phyloP scores from a whole-genome alignment of 2,797 vertebrate species.

The Ataeniobius toweri region DNA sequence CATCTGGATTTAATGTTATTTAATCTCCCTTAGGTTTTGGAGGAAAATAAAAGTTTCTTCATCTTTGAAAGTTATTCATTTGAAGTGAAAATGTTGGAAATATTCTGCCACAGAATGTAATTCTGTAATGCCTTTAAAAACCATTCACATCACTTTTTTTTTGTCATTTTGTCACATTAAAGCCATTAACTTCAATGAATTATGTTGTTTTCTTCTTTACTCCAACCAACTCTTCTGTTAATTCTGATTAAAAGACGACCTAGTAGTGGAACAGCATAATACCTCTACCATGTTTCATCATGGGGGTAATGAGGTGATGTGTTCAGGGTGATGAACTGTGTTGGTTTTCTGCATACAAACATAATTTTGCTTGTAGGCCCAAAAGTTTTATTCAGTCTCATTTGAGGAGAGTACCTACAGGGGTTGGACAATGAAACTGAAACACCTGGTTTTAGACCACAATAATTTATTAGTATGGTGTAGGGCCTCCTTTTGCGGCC shows the following conservation, averaged over 20 bases:
- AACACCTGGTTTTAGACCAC: no score
- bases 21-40: conserved; percentile 8
- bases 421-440: no score
- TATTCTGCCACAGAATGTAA: background rate
- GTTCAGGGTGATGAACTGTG: no score
- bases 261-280: background rate
- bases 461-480: no score
- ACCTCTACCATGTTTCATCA: background rate
- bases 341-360: no score
- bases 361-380: no score
- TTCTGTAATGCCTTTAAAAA: background rate
- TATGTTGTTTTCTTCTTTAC: background rate
- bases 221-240: background rate
- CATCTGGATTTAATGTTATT: conserved; percentile 26
- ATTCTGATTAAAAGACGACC: background rate
- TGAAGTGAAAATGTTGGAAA: background rate
- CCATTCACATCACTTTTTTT: background rate
- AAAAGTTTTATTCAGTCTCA: no score
- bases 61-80: background rate
- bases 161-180: background rate
- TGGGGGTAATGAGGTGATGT: no score
- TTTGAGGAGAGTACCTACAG: no score
- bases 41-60: conserved; percentile 3
- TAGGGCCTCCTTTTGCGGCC: no score
- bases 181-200: no score